Percentiles rank a stretch among this genome's conserved stretches.
These are phyloP conservation scores for Istiophorus platypterus DNA, from an alignment of 2,113 vertebrate genomes.

Conservation along the genomic window DNA sequence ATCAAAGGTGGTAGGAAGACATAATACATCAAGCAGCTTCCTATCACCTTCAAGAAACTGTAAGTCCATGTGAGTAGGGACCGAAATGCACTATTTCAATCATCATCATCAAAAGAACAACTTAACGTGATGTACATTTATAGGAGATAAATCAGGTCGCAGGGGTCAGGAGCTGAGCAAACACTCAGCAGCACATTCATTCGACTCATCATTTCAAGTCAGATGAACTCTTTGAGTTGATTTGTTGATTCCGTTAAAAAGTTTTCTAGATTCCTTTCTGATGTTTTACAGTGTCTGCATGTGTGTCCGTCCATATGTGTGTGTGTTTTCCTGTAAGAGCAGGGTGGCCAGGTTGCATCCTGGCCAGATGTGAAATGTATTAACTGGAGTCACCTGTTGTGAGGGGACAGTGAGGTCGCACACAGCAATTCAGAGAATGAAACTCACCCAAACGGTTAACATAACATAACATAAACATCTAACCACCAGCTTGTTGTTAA, in stretches of 20 bases:
- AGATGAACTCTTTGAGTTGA: background rate
- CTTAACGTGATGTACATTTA: background rate
- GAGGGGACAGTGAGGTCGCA: conserved; percentile 24
- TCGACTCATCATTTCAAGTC: background rate
- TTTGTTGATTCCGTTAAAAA: background rate
- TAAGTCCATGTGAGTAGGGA: background rate
- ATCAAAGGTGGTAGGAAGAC: background rate
- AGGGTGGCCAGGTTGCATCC: conserved; percentile 52
- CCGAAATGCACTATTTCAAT: background rate
- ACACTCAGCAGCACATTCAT: background rate
- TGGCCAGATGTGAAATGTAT: conserved; percentile 56
- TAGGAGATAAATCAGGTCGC: background rate
- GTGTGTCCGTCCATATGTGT: background rate
- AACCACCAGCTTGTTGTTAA: background rate
- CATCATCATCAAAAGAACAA: background rate
- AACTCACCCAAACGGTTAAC: background rate
- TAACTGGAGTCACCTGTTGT: conserved; percentile 55
- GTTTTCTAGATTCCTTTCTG: background rate
- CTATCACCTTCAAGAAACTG: background rate
- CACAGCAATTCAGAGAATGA: conserved; percentile 18
- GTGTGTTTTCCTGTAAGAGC: conserved; percentile 36
- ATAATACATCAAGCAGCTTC: background rate
- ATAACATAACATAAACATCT: too few relatives aligned
- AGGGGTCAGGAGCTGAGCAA: too few relatives aligned
- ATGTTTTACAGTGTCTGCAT: conserved; percentile 24